A percentile compares a stretch with the other conserved stretches of the same genome.
These are phyloP conservation scores for Stylophora pistillata DNA, from an alignment of 64 coral and sea anemone genomes.

Conservation along the genomic window DNA sequence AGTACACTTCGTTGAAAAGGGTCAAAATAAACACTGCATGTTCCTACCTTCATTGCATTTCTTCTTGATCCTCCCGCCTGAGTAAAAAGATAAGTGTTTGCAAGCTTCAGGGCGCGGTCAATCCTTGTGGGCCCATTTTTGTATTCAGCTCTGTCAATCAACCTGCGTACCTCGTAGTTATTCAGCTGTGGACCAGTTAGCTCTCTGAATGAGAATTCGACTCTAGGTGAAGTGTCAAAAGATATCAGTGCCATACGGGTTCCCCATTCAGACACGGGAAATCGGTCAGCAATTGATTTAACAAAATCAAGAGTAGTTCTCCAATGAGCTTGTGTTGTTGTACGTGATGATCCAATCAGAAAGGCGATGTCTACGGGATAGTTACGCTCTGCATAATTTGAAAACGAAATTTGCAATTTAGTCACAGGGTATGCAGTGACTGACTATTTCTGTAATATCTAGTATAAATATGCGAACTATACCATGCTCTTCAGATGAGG, in stretches of 20 bases:
- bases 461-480: too few species aligned
- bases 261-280: conserved; percentile 43
- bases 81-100: conserved; percentile 61
- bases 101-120: conserved; percentile 55
- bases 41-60: conserved; percentile 39
- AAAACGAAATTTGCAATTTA: background rate
- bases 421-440: too few species aligned
- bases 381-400: background rate
- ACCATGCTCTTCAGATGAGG: too few species aligned
- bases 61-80: conserved; percentile 45
- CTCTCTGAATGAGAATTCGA: conserved; percentile 48
- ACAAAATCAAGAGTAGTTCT: conserved; percentile 35
- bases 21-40: background rate
- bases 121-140: conserved; percentile 55
- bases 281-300: conserved; percentile 31
- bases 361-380: conserved; percentile 58
- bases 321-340: conserved; percentile 48
- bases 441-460: too few species aligned
- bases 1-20: background rate
- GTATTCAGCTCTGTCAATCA: conserved; percentile 33
- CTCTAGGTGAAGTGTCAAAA: conserved; percentile 34
- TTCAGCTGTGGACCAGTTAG: conserved; percentile 43
- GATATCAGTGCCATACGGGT: conserved; percentile 56
- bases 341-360: conserved; percentile 62
- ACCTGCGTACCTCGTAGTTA: conserved; percentile 48